Evolutionary conservation across 2,113 vertebrate species (phyloP).

Genomic region (Crocuta crocuta): DNA sequence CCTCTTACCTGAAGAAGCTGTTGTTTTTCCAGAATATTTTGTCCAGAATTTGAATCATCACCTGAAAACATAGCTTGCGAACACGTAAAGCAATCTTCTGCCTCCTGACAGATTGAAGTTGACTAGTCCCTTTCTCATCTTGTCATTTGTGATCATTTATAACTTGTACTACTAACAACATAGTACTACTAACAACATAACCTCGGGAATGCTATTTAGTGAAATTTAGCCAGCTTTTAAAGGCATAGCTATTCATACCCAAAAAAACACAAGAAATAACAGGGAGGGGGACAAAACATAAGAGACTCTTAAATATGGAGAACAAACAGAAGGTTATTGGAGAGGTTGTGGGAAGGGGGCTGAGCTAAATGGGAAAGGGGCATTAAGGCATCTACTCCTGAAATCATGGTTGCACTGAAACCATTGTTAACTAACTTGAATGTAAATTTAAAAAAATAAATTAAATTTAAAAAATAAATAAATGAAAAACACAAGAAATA

Average conservation of each 20-base stretch:
- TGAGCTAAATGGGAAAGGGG: too few relatives aligned
- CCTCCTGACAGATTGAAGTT: neutral
- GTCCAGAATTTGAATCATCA: neutral
- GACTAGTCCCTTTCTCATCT: neutral
- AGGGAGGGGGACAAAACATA: too few relatives aligned
- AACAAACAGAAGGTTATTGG: too few relatives aligned
- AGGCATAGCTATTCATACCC: neutral
- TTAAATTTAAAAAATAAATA: too few relatives aligned
- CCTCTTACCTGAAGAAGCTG: neutral
- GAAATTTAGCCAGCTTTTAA: neutral
- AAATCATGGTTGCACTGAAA: too few relatives aligned
- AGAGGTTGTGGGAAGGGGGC: too few relatives aligned
- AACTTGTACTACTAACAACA: neutral
- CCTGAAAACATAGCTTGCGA: neutral
- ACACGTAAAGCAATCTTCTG: neutral
- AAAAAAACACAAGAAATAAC: conserved; percentile 13
- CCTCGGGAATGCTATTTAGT: neutral
- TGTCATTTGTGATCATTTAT: neutral
- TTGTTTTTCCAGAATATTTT: neutral
- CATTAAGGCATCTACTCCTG: too few relatives aligned
- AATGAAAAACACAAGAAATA: neutral
- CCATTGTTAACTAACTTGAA: too few relatives aligned
- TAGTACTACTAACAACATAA: neutral
- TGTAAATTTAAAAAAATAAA: too few relatives aligned
- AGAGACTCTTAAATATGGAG: too few relatives aligned